phyloP scores from a whole-genome alignment of 2,888 invertebrate genomes.

The Rapana venosa region DNA sequence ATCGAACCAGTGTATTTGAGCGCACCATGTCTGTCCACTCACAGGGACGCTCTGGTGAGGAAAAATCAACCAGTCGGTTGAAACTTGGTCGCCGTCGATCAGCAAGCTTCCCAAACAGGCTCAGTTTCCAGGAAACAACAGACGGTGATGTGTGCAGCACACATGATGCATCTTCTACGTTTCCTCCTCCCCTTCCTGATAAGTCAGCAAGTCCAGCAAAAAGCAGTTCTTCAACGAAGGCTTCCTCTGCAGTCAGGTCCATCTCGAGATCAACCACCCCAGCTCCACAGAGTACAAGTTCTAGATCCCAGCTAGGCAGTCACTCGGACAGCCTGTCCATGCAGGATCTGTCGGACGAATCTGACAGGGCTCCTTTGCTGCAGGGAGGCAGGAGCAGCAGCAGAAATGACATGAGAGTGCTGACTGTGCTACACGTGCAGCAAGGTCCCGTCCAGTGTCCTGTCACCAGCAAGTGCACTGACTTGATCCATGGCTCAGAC shows the following conservation, averaged over 20 bases:
- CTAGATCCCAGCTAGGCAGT: not conserved
- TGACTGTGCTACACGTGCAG: slow-evolving; percentile 67
- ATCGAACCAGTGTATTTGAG: slow-evolving; percentile 52
- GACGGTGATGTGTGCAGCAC: slow-evolving; percentile 7
- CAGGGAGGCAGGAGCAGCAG: slow-evolving; percentile 43
- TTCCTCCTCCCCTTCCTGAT: slow-evolving; percentile 43
- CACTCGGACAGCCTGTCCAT: slow-evolving; percentile 40
- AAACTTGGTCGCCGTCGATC: slow-evolving; percentile 63
- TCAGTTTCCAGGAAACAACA: slow-evolving; percentile 56
- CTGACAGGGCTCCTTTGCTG: slow-evolving; percentile 51
- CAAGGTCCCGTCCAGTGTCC: slow-evolving; percentile 43
- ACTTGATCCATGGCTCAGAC: not conserved
- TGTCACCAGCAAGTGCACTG: slow-evolving; percentile 22
- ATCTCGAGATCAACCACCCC: not conserved
- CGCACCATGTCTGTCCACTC: slow-evolving; percentile 53
- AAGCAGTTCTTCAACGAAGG: not conserved
- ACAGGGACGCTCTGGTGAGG: slow-evolving; percentile 44
- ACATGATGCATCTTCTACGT: not conserved
- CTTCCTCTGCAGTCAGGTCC: not conserved
- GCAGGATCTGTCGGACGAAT: slow-evolving; percentile 50
- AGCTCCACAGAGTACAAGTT: not conserved
- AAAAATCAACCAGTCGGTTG: slow-evolving; percentile 43
- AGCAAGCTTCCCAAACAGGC: slow-evolving; percentile 71
- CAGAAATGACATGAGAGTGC: slow-evolving; percentile 54
- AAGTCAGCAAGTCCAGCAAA: slow-evolving; percentile 13